phyloP scores from a whole-genome alignment of 2,113 vertebrate genomes.

The Zosterops borbonicus region DNA sequence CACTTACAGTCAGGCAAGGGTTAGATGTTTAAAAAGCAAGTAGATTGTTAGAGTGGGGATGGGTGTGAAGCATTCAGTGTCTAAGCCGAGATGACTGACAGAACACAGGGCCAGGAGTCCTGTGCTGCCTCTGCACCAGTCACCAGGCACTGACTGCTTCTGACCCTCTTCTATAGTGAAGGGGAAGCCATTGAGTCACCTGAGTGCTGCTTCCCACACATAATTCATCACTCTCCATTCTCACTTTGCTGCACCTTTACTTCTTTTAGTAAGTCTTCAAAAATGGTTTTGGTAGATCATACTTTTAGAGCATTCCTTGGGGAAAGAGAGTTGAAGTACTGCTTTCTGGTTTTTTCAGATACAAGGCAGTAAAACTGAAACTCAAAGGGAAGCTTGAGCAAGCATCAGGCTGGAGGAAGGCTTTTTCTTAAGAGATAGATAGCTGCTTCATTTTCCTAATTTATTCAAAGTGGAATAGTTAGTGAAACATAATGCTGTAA shows the following conservation, averaged over 20 bases:
- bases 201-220: not conserved
- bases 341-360: not conserved
- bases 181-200: not conserved
- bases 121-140: not conserved
- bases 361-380: not conserved
- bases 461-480: not conserved
- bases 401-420: not conserved
- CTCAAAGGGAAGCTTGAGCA: not conserved
- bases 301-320: not conserved
- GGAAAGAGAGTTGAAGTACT: not conserved
- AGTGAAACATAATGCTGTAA: not conserved
- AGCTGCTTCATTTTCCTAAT: not conserved
- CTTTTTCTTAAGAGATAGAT: not conserved
- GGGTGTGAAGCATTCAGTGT: not conserved
- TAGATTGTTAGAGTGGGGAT: not conserved
- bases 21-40: not conserved
- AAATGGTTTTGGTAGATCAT: not conserved
- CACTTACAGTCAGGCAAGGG: not conserved
- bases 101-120: not conserved
- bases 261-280: not conserved
- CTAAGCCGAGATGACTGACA: fast-evolving
- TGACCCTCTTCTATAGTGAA: not conserved
- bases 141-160: fast-evolving
- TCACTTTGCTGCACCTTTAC: not conserved
- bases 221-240: not conserved